A percentile compares a stretch with the other conserved stretches of the same genome.
These are phyloP conservation scores for Guaruba guarouba DNA, from an alignment of 2,113 vertebrate species.

Conservation along the genomic window DNA sequence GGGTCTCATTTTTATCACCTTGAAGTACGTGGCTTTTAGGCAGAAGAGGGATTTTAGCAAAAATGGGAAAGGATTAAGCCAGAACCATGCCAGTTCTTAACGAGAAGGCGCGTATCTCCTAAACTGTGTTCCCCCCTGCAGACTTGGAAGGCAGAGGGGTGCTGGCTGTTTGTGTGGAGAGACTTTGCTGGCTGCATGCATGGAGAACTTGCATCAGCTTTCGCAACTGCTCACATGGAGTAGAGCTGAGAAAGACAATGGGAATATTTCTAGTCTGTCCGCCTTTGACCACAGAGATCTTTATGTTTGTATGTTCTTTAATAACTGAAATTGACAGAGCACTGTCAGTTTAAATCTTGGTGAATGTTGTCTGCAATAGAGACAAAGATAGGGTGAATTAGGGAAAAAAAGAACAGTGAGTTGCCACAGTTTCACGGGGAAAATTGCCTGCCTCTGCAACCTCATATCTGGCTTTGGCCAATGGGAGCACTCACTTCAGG, in stretches of 20 bases:
- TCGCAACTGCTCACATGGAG: neutral
- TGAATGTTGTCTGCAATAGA: neutral
- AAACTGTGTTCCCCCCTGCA: neutral
- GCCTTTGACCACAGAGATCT: neutral
- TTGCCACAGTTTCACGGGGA: neutral
- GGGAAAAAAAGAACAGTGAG: neutral
- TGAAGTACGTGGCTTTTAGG: neutral
- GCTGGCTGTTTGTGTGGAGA: neutral
- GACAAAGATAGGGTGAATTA: neutral
- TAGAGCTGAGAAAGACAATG: neutral
- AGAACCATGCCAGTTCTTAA: neutral
- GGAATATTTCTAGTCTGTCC: neutral
- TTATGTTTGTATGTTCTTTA: neutral
- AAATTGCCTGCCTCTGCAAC: neutral
- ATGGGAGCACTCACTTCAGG: neutral
- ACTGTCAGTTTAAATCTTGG: neutral
- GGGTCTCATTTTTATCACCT: neutral
- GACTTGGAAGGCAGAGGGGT: slow-evolving; percentile 9
- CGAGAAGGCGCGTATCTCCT: neutral
- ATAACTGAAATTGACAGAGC: neutral
- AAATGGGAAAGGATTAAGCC: neutral
- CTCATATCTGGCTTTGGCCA: neutral
- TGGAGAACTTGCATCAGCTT: slow-evolving; percentile 25
- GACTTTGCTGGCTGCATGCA: neutral
- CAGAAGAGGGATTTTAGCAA: neutral